Evolutionary conservation across 2,113 vertebrate genomes (phyloP), one percentile per base, ranked within the genome.

Genomic region (Channa argus): DNA sequence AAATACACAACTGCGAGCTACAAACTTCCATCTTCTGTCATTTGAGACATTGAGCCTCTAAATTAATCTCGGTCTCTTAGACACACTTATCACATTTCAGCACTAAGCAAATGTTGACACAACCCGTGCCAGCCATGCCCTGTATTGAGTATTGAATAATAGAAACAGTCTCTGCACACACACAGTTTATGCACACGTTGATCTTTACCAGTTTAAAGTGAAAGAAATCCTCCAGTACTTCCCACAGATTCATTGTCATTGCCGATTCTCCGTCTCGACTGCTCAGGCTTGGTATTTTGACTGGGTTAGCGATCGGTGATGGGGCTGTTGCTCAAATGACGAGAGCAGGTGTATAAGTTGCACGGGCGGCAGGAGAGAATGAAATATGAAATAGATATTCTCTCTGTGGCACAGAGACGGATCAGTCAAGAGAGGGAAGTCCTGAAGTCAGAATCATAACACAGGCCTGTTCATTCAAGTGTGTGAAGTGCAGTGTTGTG

Each of bases 171-270:
- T 69, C 11, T 43, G 38, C 65, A 47, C 63, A 33, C 56, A 24
- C 63, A 10, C 4, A 4, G 24, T 69, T 12, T 53, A 82, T 66
- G 76, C 67, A 73, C 52, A 45, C 82, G 77, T 86, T 87, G 86
- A 89, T 89, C 83, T 86, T 65, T 79, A 82, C 85, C 77, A 69
- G 74, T 74, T 81, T 87, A 67, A 63, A 78, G 84, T 87, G 89
- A 82, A 82, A 79, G 74, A 90, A 86, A 89, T 91, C 86, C 77
- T 74, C 50, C 86, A 70, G 67, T 79, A 55, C 74, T 68, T 82
- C 66, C 63, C 71, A 41, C 62, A 79, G 88, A 89, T 90, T 83
- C 88, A 92, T 89, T 83, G 73, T 62, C 44, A 41, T 71, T 77
- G 86, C 82, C 77, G 61, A 80, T 85, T 85, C 77, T 70, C 61